Evolutionary conservation across 2,113 vertebrate genomes (phyloP).

Genomic region (Cricetomys ansorgei): DNA sequence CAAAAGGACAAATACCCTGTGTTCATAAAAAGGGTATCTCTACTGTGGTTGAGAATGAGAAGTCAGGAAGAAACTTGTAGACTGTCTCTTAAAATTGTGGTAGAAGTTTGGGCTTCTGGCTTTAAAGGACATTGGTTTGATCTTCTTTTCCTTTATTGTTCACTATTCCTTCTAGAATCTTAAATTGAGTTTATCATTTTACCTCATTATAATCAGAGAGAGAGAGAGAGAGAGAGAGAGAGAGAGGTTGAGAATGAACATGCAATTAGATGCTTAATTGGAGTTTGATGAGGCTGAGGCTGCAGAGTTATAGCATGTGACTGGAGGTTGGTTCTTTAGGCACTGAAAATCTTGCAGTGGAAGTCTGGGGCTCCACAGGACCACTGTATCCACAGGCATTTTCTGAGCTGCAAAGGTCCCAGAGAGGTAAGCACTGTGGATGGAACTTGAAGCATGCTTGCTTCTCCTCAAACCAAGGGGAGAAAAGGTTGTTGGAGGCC

Average conservation of each 20-base stretch:
- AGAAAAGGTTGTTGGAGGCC: background rate
- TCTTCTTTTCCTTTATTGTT: slow-evolving; percentile 22
- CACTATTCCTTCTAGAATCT: background rate
- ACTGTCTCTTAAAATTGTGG: background rate
- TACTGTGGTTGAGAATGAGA: background rate
- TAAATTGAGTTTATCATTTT: background rate
- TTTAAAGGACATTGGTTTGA: background rate
- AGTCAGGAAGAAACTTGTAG: background rate
- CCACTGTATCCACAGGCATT: background rate
- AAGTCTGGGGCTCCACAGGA: background rate
- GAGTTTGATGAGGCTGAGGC: slow-evolving; percentile 39
- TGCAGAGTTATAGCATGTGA: background rate
- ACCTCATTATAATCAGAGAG: background rate
- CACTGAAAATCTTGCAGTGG: background rate
- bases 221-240: background rate
- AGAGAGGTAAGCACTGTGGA: background rate
- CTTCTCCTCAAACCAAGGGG: background rate
- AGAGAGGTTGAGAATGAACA: background rate
- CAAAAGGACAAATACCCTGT: background rate
- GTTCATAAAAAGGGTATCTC: background rate
- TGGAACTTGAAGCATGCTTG: background rate
- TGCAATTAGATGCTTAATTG: slow-evolving; percentile 52
- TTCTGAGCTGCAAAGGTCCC: background rate
- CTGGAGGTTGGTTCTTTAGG: background rate
- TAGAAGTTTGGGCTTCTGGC: background rate